Conservation (phyloP, 2,888 invertebrate species). For the Meandrusa payeni region DNA sequence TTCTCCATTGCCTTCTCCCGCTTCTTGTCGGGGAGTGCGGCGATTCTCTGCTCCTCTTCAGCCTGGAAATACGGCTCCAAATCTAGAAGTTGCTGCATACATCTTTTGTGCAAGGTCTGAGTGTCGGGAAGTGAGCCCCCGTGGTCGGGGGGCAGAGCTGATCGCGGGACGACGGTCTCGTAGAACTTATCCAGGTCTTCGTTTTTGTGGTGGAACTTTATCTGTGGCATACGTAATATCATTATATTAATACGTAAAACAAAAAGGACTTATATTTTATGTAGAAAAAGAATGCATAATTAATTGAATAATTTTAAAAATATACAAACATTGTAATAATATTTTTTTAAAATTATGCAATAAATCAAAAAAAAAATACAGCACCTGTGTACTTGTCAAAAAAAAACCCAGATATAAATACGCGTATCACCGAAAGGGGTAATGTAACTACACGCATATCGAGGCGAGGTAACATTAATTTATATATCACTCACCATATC, state of each 20-base stretch:
- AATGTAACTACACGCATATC: no score
- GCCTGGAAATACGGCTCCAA: slow-evolving; percentile 62
- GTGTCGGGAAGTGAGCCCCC: slow-evolving; percentile 81
- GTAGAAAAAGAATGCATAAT: no score
- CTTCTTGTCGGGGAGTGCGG: slow-evolving; percentile 64
- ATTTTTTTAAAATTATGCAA: no score
- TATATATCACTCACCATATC: slow-evolving; percentile 64
- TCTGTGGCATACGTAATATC: slow-evolving; percentile 56
- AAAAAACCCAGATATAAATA: no score
- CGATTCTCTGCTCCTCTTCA: slow-evolving; percentile 65
- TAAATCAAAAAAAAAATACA: no score
- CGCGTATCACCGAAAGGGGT: no score
- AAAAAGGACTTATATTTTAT: no score
- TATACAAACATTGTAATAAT: no score
- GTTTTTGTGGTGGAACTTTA: slow-evolving; percentile 81
- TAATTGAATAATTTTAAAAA: no score
- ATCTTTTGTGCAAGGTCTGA: slow-evolving; percentile 63
- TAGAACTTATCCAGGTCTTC: slow-evolving; percentile 79
- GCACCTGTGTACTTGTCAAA: no score
- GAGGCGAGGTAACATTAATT: no score
- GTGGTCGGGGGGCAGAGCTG: slow-evolving; percentile 81
- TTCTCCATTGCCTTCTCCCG: slow-evolving; percentile 82
- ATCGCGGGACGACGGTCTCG: slow-evolving; percentile 76
- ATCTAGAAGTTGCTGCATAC: slow-evolving; percentile 55
- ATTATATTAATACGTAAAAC: no score